Evolutionary conservation across 2,113 vertebrate species (phyloP).

Genomic region (human (Homo sapiens)): DNA sequence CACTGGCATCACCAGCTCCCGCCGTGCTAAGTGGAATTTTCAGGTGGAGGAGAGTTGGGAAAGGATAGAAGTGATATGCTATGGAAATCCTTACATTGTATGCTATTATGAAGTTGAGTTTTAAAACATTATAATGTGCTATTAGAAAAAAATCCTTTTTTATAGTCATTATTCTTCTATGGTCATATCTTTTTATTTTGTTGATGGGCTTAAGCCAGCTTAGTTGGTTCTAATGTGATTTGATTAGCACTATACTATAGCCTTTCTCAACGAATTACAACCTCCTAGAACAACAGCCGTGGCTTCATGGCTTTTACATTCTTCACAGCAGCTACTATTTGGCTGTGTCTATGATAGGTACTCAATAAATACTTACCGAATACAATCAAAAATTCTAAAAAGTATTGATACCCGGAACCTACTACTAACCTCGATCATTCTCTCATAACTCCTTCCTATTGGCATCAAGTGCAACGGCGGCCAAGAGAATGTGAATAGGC

Average conservation of each 20-base stretch:
- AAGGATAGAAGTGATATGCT: background rate
- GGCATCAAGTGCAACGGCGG: fast-evolving
- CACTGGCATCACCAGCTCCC: background rate
- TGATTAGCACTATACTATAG: background rate
- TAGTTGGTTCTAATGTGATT: background rate
- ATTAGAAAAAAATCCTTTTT: background rate
- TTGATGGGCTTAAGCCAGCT: background rate
- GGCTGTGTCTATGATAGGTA: background rate
- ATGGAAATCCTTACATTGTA: background rate
- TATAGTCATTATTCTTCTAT: background rate
- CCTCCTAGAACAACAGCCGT: background rate
- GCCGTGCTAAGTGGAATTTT: background rate
- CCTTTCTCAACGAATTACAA: background rate
- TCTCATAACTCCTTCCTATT: background rate
- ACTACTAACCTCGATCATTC: too few species aligned
- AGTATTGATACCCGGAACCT: background rate
- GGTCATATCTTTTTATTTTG: background rate
- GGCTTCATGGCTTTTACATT: background rate
- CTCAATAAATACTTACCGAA: background rate
- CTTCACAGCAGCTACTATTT: background rate
- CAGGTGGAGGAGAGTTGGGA: background rate
- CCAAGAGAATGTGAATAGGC: fast-evolving
- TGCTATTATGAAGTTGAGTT: background rate
- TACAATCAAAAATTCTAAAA: background rate
- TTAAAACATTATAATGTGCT: background rate